phyloP scores from a whole-genome alignment of 2,797 vertebrate species.

The Lophius americanus region DNA sequence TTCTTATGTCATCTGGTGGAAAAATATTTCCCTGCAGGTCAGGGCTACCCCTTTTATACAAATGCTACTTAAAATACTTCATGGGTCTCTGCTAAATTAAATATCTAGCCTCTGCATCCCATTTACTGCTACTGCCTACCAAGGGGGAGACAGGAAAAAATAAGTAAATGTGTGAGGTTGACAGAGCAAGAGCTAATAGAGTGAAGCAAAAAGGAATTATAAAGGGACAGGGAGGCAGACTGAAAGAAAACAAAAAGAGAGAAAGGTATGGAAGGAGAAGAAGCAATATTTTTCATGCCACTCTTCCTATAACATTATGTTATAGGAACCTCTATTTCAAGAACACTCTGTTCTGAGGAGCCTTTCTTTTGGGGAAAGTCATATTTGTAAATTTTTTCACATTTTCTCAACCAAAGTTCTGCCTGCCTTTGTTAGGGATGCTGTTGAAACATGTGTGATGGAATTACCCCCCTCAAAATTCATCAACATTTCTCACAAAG shows the following conservation, averaged over 20 bases:
- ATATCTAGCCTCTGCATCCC: slow-evolving; percentile 77
- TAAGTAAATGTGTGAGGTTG: slow-evolving; percentile 2
- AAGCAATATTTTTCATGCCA: not conserved
- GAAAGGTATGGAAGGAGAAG: not conserved
- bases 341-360: too few species aligned
- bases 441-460: too few species aligned
- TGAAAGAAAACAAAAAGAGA: not conserved
- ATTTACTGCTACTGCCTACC: slow-evolving; percentile 79
- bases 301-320: too few species aligned
- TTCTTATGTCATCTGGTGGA: slow-evolving; percentile 84
- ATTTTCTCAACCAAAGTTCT: too few species aligned
- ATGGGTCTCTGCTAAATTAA: slow-evolving; percentile 83
- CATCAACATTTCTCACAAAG: too few species aligned
- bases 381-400: too few species aligned
- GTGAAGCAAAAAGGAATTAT: not conserved
- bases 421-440: too few species aligned
- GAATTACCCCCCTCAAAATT: too few species aligned
- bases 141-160: slow-evolving; percentile 21
- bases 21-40: slow-evolving; percentile 86
- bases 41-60: slow-evolving; percentile 77
- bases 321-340: too few species aligned
- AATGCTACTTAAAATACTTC: slow-evolving; percentile 78
- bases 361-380: too few species aligned
- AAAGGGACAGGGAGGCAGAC: not conserved
- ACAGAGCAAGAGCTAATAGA: slow-evolving; percentile 17